A percentile compares a stretch with the other conserved stretches of the same genome.
These are phyloP conservation scores for Periophthalmus magnuspinnatus DNA, from an alignment of 2,797 vertebrate species.

Conservation along the genomic window DNA sequence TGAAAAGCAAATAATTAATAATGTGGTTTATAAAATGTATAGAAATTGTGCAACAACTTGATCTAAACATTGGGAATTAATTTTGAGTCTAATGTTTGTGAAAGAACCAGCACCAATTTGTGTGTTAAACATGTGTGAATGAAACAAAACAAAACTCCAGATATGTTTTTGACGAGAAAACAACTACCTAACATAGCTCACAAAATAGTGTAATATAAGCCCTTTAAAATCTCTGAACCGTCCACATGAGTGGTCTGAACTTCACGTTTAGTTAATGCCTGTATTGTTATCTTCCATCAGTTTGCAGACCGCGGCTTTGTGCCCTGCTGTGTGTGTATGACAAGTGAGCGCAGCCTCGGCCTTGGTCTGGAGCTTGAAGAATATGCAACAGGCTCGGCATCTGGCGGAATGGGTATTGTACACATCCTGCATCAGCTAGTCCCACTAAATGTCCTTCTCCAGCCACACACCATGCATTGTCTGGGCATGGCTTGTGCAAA, in stretches of 20 bases:
- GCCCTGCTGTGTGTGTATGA: constrained; percentile 70
- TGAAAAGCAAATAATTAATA: too few relatives aligned
- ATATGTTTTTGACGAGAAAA: too few relatives aligned
- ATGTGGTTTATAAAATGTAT: too few relatives aligned
- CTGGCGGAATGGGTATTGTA: constrained; percentile 70
- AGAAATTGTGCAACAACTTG: too few relatives aligned
- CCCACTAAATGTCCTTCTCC: constrained; percentile 62
- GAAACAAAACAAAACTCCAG: too few relatives aligned
- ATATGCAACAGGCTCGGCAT: constrained; percentile 69
- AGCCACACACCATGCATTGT: constrained; percentile 72
- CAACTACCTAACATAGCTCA: too few relatives aligned
- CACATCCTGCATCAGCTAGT: constrained; percentile 64
- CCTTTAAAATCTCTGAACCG: background rate
- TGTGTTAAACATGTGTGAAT: too few relatives aligned
- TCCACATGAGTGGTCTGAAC: background rate
- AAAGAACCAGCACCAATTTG: too few relatives aligned
- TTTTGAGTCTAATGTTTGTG: too few relatives aligned
- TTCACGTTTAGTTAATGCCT: background rate
- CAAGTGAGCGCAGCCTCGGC: constrained; percentile 74
- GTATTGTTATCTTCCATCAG: constrained; percentile 58
- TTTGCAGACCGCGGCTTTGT: constrained; percentile 71
- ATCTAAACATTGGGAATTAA: too few relatives aligned
- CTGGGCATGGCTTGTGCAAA: constrained; percentile 60
- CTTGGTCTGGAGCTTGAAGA: constrained; percentile 75
- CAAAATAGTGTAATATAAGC: too few relatives aligned